A percentile compares a stretch with the other conserved stretches of the same genome.
phyloP scores from a whole-genome alignment of 2,888 invertebrate genomes.

The Dolichopus griseipennis region DNA sequence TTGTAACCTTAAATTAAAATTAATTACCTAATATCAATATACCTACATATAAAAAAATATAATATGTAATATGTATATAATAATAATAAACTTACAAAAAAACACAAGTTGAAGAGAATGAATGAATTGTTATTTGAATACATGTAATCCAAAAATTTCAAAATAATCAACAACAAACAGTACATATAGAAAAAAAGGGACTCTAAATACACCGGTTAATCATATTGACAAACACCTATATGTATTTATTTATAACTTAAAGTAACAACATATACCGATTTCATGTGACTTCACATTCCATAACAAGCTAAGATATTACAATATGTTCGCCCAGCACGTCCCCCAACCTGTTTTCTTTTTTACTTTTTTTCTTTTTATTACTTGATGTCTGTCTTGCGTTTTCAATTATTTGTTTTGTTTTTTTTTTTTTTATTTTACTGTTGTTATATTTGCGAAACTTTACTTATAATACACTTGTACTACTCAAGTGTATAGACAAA shows the following conservation, averaged over 20 bases:
- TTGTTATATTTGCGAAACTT: not conserved
- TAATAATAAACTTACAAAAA: too few species aligned
- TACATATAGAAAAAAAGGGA: not conserved
- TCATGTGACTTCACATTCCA: not conserved
- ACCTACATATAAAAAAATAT: not conserved
- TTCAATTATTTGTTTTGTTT: not conserved
- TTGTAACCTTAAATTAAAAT: constrained; percentile 2
- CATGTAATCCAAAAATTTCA: not conserved
- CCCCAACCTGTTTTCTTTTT: not conserved
- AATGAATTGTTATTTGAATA: too few species aligned
- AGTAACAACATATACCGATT: not conserved
- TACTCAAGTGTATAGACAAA: not conserved
- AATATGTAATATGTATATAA: not conserved
- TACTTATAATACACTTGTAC: not conserved
- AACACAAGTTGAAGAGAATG: too few species aligned
- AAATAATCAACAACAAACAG: not conserved
- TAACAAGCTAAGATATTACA: not conserved
- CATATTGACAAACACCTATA: not conserved
- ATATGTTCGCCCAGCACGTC: constrained; percentile 1
- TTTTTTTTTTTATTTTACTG: not conserved
- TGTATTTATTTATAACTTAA: too few species aligned
- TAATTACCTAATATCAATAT: constrained; percentile 1
- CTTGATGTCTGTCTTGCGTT: not conserved
- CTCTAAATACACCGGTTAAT: not conserved
- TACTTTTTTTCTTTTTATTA: not conserved